phyloP scores from a whole-genome alignment of 2,888 invertebrate species.

The Candidula unifasciata region DNA sequence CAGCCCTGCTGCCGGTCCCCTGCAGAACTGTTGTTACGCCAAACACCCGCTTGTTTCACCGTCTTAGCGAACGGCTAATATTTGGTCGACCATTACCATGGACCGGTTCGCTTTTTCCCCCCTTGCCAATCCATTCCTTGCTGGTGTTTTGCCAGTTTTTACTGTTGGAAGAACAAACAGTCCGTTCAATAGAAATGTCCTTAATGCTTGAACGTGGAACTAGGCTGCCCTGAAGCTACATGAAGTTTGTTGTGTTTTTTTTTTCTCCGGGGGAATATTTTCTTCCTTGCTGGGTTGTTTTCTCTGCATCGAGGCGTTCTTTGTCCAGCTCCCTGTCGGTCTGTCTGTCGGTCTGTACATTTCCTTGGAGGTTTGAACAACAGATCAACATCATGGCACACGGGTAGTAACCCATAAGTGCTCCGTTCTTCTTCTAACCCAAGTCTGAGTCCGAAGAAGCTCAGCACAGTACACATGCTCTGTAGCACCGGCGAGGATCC shows the following conservation, averaged over 20 bases:
- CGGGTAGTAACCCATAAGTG: no score
- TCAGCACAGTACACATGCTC: no score
- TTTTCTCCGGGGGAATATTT: neutral
- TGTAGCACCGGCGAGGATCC: no score
- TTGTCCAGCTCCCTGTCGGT: neutral
- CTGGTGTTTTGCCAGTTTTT: slow-evolving; percentile 19
- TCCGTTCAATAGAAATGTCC: slow-evolving; percentile 26
- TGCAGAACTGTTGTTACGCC: slow-evolving; percentile 2
- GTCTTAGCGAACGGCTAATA: slow-evolving; percentile 18
- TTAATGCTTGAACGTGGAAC: slow-evolving; percentile 3
- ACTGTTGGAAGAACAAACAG: slow-evolving; percentile 15
- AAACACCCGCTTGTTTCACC: neutral
- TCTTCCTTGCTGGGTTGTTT: neutral
- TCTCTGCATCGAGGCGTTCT: neutral
- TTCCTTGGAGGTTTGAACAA: no score
- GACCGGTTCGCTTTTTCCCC: slow-evolving; percentile 14
- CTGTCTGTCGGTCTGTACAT: neutral
- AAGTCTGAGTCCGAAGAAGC: no score
- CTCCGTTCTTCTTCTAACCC: no score
- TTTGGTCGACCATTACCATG: slow-evolving; percentile 28
- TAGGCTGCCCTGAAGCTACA: slow-evolving; percentile 9
- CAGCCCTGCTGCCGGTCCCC: no score
- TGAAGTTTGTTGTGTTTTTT: slow-evolving; percentile 16
- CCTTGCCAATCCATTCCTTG: slow-evolving; percentile 16
- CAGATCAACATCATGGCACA: no score